A percentile compares a stretch with the other conserved stretches of the same genome.
Conservation (phyloP, 2,888 invertebrate species). For the Lasioglossum zephyrum region DNA sequence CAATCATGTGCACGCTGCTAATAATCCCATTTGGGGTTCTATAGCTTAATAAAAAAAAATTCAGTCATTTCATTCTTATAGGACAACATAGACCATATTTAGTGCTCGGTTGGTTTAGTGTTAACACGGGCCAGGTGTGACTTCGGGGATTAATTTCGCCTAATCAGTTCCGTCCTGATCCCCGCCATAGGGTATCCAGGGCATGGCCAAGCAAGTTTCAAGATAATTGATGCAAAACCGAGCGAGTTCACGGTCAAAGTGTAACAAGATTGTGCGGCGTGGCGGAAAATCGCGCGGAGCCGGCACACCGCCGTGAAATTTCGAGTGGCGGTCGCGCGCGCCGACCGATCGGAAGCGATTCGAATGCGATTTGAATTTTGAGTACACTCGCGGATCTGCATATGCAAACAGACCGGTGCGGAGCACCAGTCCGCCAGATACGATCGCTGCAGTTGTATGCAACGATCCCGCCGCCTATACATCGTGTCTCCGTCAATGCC, state of each 20-base stretch:
- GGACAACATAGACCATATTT: background rate
- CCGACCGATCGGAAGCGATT: constrained; percentile 72
- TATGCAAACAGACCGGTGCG: constrained; percentile 70
- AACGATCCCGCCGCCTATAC: constrained; percentile 26
- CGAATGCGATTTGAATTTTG: constrained; percentile 81
- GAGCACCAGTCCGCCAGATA: constrained; percentile 37
- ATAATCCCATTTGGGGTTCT: no score
- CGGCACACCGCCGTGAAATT: constrained; percentile 58
- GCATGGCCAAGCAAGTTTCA: background rate
- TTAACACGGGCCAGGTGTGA: background rate
- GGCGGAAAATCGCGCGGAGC: constrained; percentile 31
- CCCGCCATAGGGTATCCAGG: background rate
- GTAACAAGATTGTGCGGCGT: constrained; percentile 2
- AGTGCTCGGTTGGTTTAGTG: background rate
- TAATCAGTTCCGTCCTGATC: background rate
- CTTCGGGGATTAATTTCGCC: background rate
- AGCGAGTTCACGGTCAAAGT: constrained; percentile 17
- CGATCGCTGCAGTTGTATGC: constrained; percentile 11
- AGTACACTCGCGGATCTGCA: constrained; percentile 73
- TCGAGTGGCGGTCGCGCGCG: constrained; percentile 38
- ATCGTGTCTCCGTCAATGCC: constrained; percentile 15
- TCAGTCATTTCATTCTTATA: background rate
- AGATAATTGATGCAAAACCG: constrained; percentile 19
- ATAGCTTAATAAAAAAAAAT: no score
- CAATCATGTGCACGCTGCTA: no score